Conservation (phyloP, 2,888 invertebrate genomes). For the Resseliella maxima region DNA sequence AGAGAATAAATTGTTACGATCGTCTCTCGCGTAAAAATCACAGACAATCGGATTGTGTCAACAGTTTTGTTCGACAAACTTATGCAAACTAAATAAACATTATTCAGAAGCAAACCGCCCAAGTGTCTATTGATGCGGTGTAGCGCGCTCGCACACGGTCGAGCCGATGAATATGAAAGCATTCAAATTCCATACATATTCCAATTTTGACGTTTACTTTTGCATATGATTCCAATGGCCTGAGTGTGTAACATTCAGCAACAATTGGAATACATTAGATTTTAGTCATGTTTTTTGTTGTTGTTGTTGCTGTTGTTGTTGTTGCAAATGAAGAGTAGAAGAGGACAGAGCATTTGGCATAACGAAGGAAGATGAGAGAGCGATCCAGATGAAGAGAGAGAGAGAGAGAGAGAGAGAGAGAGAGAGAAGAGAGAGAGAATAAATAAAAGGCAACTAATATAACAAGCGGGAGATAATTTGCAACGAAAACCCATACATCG, state of each 20-base stretch:
- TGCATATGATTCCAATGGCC: neutral
- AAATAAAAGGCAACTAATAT: neutral
- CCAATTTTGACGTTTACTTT: slow-evolving; percentile 24
- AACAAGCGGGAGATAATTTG: slow-evolving; percentile 46
- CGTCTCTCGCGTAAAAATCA: slow-evolving; percentile 10
- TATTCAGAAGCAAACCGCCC: slow-evolving; percentile 13
- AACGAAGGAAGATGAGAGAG: too few species aligned
- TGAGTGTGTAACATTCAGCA: neutral
- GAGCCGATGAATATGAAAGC: neutral
- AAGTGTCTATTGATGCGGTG: neutral
- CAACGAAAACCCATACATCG: slow-evolving; percentile 43
- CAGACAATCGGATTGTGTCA: slow-evolving; percentile 8
- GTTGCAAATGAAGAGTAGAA: neutral
- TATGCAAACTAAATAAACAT: slow-evolving; percentile 32
- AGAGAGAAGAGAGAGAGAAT: neutral
- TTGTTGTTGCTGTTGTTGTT: too few species aligned
- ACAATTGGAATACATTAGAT: slow-evolving; percentile 25
- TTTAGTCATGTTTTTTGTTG: neutral
- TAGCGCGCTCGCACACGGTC: too few species aligned
- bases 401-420: too few species aligned
- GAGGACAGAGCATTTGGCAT: neutral
- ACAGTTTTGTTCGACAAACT: slow-evolving; percentile 34
- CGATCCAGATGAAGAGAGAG: too few species aligned
- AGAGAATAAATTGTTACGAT: neutral
- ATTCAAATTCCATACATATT: slow-evolving; percentile 12